Base-by-base conservation (phyloP, 2,113 vertebrate species). In the Indicator maculatus region DNA sequence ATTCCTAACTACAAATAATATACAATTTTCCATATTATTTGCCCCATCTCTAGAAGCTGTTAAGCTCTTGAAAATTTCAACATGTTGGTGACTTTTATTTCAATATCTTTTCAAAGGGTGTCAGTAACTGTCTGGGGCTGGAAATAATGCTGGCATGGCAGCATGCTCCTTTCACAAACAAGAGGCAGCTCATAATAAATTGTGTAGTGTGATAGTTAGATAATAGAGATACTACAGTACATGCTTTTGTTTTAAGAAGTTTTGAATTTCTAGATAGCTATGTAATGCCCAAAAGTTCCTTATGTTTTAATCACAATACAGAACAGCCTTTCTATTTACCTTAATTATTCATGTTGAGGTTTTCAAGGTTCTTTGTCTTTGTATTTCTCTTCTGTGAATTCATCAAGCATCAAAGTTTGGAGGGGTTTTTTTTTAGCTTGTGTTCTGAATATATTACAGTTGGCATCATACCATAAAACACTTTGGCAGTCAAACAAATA, bases 401-500 rank as follows among this genome's bases (percentile, higher is more conserved):
- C 84, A 92, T 82, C 86, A 83, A 86, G 86, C 88, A 95, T 89
- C 89, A 93, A 91, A 93, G 92, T 83, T 67, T 67, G 47, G 28
- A 93, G 27, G 20, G 15, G 1, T 92, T 91, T 77, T 74, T 50
- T 87, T 81, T 74, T 47, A 89, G 93, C 52, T 81, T 64, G 18
- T 21, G 28, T 30, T 93, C 92, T 87, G 74, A 73, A 95, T 94
- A 85, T 89, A 86, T 95, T 91, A 90, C 60, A 73, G 78, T 50
- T 97, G 97, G 97, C 97, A 96, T 79, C 58, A 88, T 70, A 96
- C 96, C 93, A 95, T 93, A 82, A 95, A 97, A 93, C 60, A 67
- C 72, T 87, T 94, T 96, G 97, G 96, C 97, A 97, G 84, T 20
- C 56, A 96, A 96, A 90, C 95, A 96, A 95, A 96, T 95, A 95